Conservation (phyloP, 1,140 invertebrate species). For the Panagrolaimus sp. region DNA sequence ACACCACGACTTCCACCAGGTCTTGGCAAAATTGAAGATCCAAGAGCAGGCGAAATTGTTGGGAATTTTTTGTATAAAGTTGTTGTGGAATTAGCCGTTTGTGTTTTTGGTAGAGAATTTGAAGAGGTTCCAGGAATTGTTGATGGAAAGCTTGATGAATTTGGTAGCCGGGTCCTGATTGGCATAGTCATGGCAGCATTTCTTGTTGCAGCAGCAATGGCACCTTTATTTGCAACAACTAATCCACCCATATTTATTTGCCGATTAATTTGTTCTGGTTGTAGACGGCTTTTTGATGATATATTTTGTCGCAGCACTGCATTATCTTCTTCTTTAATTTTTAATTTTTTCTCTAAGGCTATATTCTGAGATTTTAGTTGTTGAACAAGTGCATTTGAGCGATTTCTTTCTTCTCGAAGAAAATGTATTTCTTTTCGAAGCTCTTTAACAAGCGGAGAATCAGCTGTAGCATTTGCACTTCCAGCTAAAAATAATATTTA, state of each 20-base stretch:
- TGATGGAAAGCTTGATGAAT: slow-evolving; percentile 13
- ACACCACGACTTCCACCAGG: not conserved
- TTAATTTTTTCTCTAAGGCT: not conserved
- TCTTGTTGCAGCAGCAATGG: not conserved
- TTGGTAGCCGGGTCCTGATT: not conserved
- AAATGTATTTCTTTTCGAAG: slow-evolving; percentile 3
- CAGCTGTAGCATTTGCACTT: not conserved
- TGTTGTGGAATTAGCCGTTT: not conserved
- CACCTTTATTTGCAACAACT: slow-evolving; percentile 8
- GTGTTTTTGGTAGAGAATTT: not conserved
- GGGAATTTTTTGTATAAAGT: slow-evolving; percentile 6
- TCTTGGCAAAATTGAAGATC: not conserved
- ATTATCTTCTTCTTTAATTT: slow-evolving; percentile 13
- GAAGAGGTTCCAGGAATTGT: slow-evolving; percentile 9
- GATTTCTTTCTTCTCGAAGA: not conserved
- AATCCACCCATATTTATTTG: not conserved
- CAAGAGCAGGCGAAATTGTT: not conserved
- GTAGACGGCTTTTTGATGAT: not conserved
- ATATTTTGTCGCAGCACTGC: not conserved
- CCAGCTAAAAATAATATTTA: slow-evolving; percentile 2
- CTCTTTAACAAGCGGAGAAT: slow-evolving; percentile 10
- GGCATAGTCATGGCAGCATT: not conserved
- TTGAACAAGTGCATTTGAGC: not conserved
- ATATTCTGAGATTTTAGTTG: not conserved
- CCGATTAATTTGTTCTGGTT: not conserved